Evolutionary conservation across 30 jellyfish, hydroid and myxozoan species (phyloP), one percentile per base, ranked within the genome.

Genomic region (Hydractinia echinata): DNA sequence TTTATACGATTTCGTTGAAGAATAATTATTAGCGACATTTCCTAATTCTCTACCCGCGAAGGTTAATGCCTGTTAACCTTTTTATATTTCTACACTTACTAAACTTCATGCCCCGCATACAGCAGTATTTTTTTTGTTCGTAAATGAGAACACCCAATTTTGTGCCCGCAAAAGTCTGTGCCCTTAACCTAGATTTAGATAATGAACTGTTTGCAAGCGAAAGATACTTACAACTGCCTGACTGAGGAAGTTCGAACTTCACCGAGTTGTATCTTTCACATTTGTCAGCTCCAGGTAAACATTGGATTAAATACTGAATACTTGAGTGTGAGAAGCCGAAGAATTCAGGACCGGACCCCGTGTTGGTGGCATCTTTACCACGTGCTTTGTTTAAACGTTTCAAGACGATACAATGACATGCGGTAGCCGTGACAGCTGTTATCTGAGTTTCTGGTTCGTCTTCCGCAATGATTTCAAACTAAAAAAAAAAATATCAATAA

Each of bases 291-390:
- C 86, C 91, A 21, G 95, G 86, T n/a, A 85, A 82, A 79, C 95
- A 66, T 72, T 90, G 95, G 21, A 90, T 85, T 51, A 90, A 82
- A 66, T 81, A 90, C 56, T 90, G 97, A 8, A 90, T 90, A 11
- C 95, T 90, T 51, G 97, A 94, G 79, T 90, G 97, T 5, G 97
- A 90, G 72, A 86, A 90, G 4, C 97, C 97, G 77, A 90, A 90
- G 82, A 90, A 90, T 64, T 90, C 97, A 5, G 97, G 97, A 5
- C 97, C 97, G 13, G 97, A 90, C 4, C 97, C 97, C 48, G 97
- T 90, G 69, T 90, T 90, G 39, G 97, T 90, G 4, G 97, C 89
- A 50, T 83, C 95, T 82, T 86, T 90, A 15, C 97, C 97, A 1
- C 97, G 92, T 66, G 97, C 97, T 62, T 78, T 81, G 71, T 90